Evolutionary conservation across 2,888 invertebrate species (phyloP).

Genomic region (Chamaedrilus cognettii): DNA sequence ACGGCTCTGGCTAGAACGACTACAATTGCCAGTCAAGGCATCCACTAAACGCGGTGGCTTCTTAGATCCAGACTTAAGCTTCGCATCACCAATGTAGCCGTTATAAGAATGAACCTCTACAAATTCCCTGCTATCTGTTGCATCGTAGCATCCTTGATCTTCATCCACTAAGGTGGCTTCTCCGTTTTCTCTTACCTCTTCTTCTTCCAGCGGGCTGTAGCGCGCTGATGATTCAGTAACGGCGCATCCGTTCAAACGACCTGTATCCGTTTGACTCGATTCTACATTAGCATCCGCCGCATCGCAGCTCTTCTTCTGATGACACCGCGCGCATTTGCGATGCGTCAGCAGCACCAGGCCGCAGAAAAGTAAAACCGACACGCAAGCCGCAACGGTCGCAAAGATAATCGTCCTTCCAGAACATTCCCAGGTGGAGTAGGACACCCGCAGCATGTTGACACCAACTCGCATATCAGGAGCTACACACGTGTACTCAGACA

Average conservation of each 20-base stretch:
- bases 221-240: neutral
- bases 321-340: neutral
- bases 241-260: neutral
- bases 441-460: constrained; percentile 3
- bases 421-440: neutral
- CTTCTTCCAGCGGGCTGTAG: neutral
- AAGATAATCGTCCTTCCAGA: neutral
- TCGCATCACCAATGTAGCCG: too few relatives aligned
- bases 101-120: too few relatives aligned
- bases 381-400: neutral
- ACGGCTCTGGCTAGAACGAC: neutral
- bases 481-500: constrained; percentile 13
- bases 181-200: neutral
- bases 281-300: neutral
- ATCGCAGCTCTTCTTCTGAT: neutral
- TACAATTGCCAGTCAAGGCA: neutral
- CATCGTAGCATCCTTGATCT: neutral
- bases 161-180: neutral
- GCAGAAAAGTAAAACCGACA: neutral
- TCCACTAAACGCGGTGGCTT: neutral
- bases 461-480: constrained; percentile 10
- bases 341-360: neutral
- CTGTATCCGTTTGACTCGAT: neutral
- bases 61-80: too few relatives aligned
- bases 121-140: too few relatives aligned